These are phyloP conservation scores for Pseudachorutes palmiensis DNA, from an alignment of 1,140 invertebrate genomes.

Conservation along the genomic window DNA sequence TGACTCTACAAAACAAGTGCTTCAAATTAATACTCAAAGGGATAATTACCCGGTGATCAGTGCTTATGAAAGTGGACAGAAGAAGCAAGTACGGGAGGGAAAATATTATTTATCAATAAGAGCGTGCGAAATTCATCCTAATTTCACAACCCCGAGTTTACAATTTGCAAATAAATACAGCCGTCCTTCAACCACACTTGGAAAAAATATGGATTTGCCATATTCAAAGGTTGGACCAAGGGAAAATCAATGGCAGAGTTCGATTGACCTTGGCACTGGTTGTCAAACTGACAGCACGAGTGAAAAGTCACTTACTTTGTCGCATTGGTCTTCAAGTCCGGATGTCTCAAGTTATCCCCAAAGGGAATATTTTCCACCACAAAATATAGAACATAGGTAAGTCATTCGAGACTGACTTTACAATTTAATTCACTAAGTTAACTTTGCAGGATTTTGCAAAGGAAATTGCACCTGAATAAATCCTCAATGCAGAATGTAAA, in stretches of 20 bases:
- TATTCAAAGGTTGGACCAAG: not conserved
- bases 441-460: not conserved
- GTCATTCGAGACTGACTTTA: not conserved
- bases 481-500: slow-evolving; percentile 24
- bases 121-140: slow-evolving; percentile 25
- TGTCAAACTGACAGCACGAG: not conserved
- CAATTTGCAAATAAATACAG: not conserved
- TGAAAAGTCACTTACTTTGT: slow-evolving; percentile 9
- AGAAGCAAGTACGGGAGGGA: not conserved
- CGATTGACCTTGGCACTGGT: not conserved
- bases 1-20: slow-evolving; percentile 15
- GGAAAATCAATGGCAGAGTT: not conserved
- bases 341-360: slow-evolving; percentile 23
- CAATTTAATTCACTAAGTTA: not conserved
- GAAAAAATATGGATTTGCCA: not conserved
- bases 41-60: not conserved
- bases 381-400: slow-evolving; percentile 31
- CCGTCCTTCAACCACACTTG: not conserved
- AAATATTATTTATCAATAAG: slow-evolving; percentile 21
- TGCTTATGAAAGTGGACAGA: not conserved
- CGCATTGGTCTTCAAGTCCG: slow-evolving; percentile 33
- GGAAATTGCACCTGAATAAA: not conserved
- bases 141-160: not conserved
- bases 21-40: slow-evolving; percentile 10
- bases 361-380: slow-evolving; percentile 27